Evolutionary conservation across 2,113 vertebrate genomes (phyloP).

Genomic region (Gulo gulo): DNA sequence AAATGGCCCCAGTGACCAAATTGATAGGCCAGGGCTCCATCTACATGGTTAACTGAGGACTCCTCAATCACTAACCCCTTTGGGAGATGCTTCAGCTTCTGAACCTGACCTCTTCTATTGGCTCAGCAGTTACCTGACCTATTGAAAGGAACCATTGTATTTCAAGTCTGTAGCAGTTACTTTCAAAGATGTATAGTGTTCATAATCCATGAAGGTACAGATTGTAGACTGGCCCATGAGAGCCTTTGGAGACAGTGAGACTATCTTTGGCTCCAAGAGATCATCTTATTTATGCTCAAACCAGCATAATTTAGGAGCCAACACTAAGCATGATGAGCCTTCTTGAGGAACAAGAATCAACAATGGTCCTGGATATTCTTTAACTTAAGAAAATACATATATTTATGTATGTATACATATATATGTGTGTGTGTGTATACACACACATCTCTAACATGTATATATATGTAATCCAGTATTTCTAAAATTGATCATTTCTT

Average conservation of each 20-base stretch:
- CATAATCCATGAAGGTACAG: neutral
- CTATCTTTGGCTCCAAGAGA: neutral
- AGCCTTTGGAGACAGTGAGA: neutral
- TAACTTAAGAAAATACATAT: neutral
- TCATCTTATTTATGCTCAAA: constrained; percentile 19
- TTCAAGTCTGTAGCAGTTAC: constrained; percentile 12
- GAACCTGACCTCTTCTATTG: neutral
- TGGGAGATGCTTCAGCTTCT: neutral
- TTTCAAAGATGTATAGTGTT: constrained; percentile 10
- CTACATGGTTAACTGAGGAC: neutral
- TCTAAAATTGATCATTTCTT: neutral
- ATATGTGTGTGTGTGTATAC: too few species aligned
- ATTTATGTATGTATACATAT: neutral
- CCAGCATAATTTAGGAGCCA: neutral
- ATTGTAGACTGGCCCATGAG: neutral
- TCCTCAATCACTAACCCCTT: neutral
- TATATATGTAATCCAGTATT: neutral
- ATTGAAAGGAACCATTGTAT: neutral
- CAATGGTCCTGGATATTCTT: neutral
- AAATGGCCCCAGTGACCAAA: neutral
- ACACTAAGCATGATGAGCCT: neutral
- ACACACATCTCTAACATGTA: neutral
- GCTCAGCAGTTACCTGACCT: neutral
- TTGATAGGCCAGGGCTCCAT: neutral
- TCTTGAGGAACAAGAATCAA: neutral